Evolutionary conservation across 2,888 invertebrate genomes (phyloP).

Genomic region (Polyommatus icarus): DNA sequence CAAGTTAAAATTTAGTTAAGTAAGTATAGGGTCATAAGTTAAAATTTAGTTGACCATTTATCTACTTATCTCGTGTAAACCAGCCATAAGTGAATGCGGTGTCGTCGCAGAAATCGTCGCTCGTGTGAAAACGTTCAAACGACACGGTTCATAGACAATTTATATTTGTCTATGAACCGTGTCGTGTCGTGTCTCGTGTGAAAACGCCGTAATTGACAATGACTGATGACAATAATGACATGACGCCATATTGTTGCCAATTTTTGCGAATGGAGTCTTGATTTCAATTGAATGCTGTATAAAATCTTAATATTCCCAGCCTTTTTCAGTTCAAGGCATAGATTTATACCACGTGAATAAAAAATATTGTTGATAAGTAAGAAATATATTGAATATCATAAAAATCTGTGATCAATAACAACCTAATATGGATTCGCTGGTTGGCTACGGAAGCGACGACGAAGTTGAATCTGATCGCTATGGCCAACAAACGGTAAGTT

Average conservation of each 20-base stretch:
- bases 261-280: not conserved
- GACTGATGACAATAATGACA: no score
- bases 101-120: no score
- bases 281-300: not conserved
- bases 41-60: no score
- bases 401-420: not conserved
- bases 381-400: not conserved
- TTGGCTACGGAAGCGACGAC: constrained; percentile 90
- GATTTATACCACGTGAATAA: not conserved
- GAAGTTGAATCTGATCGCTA: constrained; percentile 81
- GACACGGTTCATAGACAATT: no score
- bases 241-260: constrained; percentile 23
- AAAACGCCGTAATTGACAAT: no score
- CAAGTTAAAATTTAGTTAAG: no score
- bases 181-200: no score
- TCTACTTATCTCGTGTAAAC: no score
- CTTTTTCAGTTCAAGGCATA: not conserved
- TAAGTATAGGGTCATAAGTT: no score
- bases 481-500: constrained; percentile 63
- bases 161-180: no score
- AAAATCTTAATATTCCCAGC: not conserved
- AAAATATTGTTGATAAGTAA: not conserved
- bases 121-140: no score
- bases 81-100: no score
- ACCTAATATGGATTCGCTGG: constrained; percentile 84